phyloP scores from a whole-genome alignment of 1,140 invertebrate genomes.

The Teleopsis dalmanni region DNA sequence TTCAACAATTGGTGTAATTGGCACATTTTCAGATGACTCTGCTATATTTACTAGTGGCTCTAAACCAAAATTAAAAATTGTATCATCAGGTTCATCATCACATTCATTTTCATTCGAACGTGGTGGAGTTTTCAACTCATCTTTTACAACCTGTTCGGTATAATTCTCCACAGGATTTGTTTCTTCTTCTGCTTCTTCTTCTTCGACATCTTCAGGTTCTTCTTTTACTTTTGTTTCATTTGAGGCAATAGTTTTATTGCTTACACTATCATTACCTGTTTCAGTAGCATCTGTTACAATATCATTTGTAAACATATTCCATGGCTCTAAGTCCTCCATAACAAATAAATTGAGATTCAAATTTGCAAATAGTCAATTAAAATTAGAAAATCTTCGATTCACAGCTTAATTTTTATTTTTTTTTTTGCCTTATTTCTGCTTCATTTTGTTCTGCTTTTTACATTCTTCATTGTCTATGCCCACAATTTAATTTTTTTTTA shows the following conservation, averaged over 20 bases:
- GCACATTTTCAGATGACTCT: background rate
- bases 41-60: constrained; percentile 6
- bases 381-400: no score
- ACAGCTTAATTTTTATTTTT: no score
- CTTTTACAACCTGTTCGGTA: constrained; percentile 9
- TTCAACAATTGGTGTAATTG: background rate
- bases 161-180: constrained; percentile 12
- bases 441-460: background rate
- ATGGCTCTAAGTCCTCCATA: constrained; percentile 38
- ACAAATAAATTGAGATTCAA: no score
- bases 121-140: background rate
- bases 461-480: constrained; percentile 1
- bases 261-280: background rate
- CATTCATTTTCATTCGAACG: constrained; percentile 12
- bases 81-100: constrained; percentile 31
- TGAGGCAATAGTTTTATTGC: constrained; percentile 4
- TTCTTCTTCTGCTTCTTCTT: constrained; percentile 12
- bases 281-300: constrained; percentile 15
- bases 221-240: constrained; percentile 10
- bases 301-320: constrained; percentile 39
- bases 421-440: no score
- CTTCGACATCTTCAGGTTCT: constrained; percentile 2
- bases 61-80: constrained; percentile 37
- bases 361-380: no score
- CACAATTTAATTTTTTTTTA: no score